Base-by-base conservation (phyloP, 2,888 invertebrate species). In the Phortica magna region DNA sequence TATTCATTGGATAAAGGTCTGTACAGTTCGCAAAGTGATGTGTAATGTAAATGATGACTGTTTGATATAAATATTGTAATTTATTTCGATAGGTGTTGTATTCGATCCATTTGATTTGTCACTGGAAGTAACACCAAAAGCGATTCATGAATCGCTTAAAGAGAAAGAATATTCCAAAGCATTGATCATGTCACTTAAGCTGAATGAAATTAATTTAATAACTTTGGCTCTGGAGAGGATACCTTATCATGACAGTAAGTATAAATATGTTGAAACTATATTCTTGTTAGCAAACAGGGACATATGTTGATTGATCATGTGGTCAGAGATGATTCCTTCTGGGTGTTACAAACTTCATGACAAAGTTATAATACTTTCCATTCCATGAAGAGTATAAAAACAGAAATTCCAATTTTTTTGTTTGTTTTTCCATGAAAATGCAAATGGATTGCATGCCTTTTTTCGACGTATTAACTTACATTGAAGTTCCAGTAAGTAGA, bases 21-120 rank as follows among this genome's bases (percentile, higher is more conserved):
- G 75, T 6, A 31, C 59, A 17, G 7, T 9, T 31, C 31, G 31
- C 31, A 31, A 1, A 17, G 5, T 0, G 31, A 39, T 9, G n/a
- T 53, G 61, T 61, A 43, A 14, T 9, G 14, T 42, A n/a, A 59
- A 53, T 7, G 19, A 61, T 22, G 10, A 9, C 9, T 72, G 10
- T 17, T 19, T 17, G 9, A 31, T 14, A 19, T 39, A 41, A 61
- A 7, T 31, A 53, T 12, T n/a, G 7, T 41, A n/a, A 14, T 73
- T 67, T 61, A 59, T 59, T 19, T 42, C 61, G 10, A 9, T 10
- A 43, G 95, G 95, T 70, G 93, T 96, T 22, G 94, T 97, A 0
- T 99, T 99, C 91, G 98, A 99, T 93, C 99, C 99, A 0, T 98
- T 96, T 92, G 95, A 97, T 77, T 93, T 99, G 31, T 97, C 98